Percentiles rank a stretch among this genome's conserved stretches.
Evolutionary conservation across 2,888 invertebrate genomes (phyloP).

Genomic region (Neocrepidodera transversa): DNA sequence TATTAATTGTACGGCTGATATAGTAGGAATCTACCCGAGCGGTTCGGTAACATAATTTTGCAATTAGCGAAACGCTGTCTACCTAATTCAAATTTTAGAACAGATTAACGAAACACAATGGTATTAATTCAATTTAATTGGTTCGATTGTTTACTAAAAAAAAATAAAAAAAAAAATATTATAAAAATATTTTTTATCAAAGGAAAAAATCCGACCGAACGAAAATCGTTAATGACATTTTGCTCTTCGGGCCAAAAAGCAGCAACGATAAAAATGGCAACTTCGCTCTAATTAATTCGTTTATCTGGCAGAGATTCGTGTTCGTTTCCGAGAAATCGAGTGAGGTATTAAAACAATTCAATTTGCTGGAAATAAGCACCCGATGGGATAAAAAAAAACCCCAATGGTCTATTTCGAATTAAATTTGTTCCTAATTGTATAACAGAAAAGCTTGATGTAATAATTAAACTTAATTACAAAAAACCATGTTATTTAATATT

Average conservation of each 20-base stretch:
- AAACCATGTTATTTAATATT: no score
- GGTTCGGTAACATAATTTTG: constrained; percentile 10
- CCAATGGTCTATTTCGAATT: no score
- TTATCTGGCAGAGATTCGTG: constrained; percentile 15
- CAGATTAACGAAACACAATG: constrained; percentile 5
- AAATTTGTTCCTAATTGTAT: no score
- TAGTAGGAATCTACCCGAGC: constrained; percentile 9
- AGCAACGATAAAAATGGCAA: constrained; percentile 4
- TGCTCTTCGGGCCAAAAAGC: neutral
- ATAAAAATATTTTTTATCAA: neutral
- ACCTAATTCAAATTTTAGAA: constrained; percentile 6
- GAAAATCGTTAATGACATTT: neutral
- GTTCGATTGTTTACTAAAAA: neutral
- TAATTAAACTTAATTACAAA: no score
- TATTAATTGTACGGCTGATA: constrained; percentile 12
- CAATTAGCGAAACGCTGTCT: constrained; percentile 9
- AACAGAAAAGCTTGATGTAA: no score
- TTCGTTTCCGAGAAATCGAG: constrained; percentile 29
- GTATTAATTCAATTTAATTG: constrained; percentile 10
- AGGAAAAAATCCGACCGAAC: neutral
- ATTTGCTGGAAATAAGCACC: constrained; percentile 28
- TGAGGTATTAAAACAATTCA: constrained; percentile 35
- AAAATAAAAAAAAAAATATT: neutral
- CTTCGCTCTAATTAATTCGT: constrained; percentile 28
- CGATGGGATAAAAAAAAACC: no score